A percentile compares a stretch with the other conserved stretches of the same genome.
Evolutionary conservation across 2,113 vertebrate species (phyloP).

Genomic region (Bothrops jararaca): DNA sequence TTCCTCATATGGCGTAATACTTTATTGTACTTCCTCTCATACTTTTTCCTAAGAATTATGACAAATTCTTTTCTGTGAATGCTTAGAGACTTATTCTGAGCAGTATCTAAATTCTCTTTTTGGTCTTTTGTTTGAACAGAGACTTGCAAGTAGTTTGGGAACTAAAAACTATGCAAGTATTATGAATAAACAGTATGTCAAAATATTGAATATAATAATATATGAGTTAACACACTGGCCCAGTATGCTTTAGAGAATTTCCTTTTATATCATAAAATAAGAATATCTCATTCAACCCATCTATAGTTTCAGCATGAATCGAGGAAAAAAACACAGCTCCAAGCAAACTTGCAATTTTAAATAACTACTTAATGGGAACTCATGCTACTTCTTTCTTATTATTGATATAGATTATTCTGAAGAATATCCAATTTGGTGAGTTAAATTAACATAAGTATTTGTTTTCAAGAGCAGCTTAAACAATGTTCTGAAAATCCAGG

Average conservation of each 20-base stretch:
- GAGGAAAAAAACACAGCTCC: background rate
- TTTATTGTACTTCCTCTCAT: background rate
- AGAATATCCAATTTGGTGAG: slow-evolving; percentile 20
- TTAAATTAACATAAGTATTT: slow-evolving; percentile 15
- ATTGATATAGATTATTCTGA: slow-evolving; percentile 36
- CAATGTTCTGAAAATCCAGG: background rate
- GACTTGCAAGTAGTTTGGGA: background rate
- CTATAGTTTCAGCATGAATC: background rate
- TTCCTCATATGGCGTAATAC: background rate
- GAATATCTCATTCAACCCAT: background rate
- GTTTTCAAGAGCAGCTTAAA: background rate
- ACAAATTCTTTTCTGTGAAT: background rate
- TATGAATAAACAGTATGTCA: background rate
- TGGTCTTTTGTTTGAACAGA: background rate
- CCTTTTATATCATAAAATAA: background rate
- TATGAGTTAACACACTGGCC: background rate
- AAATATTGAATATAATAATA: background rate
- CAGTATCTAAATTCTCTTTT: background rate
- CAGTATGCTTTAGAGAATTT: background rate
- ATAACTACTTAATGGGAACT: slow-evolving; percentile 36
- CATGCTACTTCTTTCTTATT: slow-evolving; percentile 36
- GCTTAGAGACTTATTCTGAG: background rate
- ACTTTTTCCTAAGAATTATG: background rate
- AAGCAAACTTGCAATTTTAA: slow-evolving; percentile 29
- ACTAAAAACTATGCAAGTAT: background rate